phyloP scores from a whole-genome alignment of 1,140 invertebrate genomes.

The Phthorimaea operculella region DNA sequence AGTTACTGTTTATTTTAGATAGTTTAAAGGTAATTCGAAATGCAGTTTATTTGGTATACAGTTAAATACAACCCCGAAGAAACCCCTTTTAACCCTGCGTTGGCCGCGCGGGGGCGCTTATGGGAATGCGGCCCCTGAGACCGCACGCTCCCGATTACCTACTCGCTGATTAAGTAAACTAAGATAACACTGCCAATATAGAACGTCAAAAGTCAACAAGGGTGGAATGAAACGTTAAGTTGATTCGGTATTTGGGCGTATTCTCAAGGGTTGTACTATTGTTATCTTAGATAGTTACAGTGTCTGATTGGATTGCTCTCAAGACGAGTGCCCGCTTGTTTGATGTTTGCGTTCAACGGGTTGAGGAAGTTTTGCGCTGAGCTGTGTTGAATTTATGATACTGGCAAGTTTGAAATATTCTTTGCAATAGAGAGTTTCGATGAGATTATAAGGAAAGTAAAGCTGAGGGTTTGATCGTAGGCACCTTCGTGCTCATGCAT shows the following conservation, averaged over 20 bases:
- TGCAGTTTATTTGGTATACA: too few species aligned
- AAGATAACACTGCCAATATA: conserved; percentile 57
- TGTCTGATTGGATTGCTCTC: conserved; percentile 59
- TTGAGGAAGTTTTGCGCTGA: conserved; percentile 3
- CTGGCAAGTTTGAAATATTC: too few species aligned
- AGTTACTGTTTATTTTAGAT: too few species aligned
- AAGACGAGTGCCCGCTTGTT: conserved; percentile 38
- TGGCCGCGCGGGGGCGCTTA: conserved; percentile 23
- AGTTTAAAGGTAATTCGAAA: too few species aligned
- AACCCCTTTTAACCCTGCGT: conserved; percentile 33
- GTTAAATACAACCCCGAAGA: conserved; percentile 19
- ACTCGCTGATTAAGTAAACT: conserved; percentile 65
- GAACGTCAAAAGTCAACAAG: conserved; percentile 63
- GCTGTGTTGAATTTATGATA: too few species aligned
- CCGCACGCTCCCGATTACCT: conserved; percentile 21
- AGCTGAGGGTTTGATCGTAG: too few species aligned
- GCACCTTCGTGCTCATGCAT: too few species aligned
- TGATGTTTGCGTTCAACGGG: conserved; percentile 26
- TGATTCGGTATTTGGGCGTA: conserved; percentile 43
- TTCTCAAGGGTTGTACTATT: conserved; percentile 58
- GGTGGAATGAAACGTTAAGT: conserved; percentile 55
- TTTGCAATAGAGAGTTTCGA: too few species aligned
- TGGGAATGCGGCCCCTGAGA: conserved; percentile 50
- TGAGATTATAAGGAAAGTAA: too few species aligned
- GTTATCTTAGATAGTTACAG: conserved; percentile 57